Conservation (phyloP, 1,140 invertebrate genomes). For the Drosophila fuyamai region DNA sequence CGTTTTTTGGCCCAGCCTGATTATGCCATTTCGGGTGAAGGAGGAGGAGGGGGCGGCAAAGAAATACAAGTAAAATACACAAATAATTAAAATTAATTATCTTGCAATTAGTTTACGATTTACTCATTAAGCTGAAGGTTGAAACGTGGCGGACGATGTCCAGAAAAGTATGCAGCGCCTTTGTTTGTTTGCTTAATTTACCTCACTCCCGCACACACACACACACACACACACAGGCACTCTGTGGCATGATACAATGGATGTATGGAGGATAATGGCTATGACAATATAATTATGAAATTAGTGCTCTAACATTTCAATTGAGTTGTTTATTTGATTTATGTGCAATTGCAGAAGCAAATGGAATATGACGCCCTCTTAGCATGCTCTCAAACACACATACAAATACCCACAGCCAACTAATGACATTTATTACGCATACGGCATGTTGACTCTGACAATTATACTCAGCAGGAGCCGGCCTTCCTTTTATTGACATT, state of each 20-base stretch:
- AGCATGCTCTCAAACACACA: conserved; percentile 20
- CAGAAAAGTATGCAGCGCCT: conserved; percentile 51
- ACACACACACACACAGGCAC: background rate
- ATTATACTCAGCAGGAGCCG: conserved; percentile 56
- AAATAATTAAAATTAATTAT: conserved; percentile 84
- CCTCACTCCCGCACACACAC: conserved; percentile 1
- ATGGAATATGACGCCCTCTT: conserved; percentile 40
- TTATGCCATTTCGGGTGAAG: conserved; percentile 53
- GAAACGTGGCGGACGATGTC: conserved; percentile 29
- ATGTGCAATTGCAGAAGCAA: conserved; percentile 77
- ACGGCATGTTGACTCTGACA: conserved; percentile 67
- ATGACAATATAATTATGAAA: conserved; percentile 81
- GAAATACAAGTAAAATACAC: conserved; percentile 71
- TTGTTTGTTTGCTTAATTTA: conserved; percentile 44
- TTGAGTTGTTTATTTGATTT: conserved; percentile 81
- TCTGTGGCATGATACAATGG: conserved; percentile 1
- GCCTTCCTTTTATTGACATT: conserved; percentile 70
- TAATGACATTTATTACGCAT: conserved; percentile 75
- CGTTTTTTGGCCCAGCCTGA: conserved; percentile 53
- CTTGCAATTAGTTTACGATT: conserved; percentile 82
- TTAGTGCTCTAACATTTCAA: conserved; percentile 77
- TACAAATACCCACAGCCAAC: conserved; percentile 9
- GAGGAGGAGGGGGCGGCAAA: background rate
- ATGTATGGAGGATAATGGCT: conserved; percentile 40
- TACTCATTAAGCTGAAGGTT: conserved; percentile 73